A percentile compares a stretch with the other conserved stretches of the same genome.
Conservation (phyloP, 2,888 invertebrate genomes). For the Julus scandinavius region DNA sequence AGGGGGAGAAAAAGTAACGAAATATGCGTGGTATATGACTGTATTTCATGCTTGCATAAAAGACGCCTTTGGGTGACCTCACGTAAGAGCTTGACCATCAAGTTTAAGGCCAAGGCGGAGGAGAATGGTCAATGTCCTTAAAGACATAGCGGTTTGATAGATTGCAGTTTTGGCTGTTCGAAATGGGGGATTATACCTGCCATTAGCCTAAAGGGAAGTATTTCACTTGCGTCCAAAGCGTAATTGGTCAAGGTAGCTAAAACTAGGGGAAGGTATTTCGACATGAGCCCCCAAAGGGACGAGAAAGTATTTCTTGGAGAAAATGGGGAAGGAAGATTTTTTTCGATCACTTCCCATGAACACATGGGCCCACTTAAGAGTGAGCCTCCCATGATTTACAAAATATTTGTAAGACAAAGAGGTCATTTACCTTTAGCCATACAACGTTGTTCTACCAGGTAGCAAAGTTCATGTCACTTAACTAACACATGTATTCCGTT, state of each 20-base stretch:
- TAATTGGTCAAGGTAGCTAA: constrained; percentile 13
- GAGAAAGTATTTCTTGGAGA: constrained; percentile 14
- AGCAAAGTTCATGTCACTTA: background rate
- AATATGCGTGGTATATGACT: constrained; percentile 25
- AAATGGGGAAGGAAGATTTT: background rate
- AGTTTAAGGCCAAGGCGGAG: constrained; percentile 16
- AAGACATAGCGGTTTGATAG: constrained; percentile 39
- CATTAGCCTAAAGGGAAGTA: background rate
- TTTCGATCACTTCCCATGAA: background rate
- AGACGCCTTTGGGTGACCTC: constrained; percentile 35
- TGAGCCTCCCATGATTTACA: background rate
- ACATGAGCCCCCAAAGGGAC: background rate
- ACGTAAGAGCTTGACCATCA: background rate
- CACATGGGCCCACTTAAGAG: background rate
- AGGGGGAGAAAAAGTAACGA: background rate
- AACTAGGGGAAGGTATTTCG: constrained; percentile 35
- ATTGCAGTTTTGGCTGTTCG: constrained; percentile 5
- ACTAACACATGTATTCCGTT: background rate
- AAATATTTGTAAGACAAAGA: background rate
- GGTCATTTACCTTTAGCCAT: constrained; percentile 34
- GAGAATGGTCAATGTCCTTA: constrained; percentile 35
- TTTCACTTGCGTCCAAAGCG: background rate
- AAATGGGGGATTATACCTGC: constrained; percentile 9
- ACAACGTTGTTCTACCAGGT: background rate
- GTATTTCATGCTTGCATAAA: background rate